Conservation (phyloP, 2,113 vertebrate genomes). For the Alethe castanea region DNA sequence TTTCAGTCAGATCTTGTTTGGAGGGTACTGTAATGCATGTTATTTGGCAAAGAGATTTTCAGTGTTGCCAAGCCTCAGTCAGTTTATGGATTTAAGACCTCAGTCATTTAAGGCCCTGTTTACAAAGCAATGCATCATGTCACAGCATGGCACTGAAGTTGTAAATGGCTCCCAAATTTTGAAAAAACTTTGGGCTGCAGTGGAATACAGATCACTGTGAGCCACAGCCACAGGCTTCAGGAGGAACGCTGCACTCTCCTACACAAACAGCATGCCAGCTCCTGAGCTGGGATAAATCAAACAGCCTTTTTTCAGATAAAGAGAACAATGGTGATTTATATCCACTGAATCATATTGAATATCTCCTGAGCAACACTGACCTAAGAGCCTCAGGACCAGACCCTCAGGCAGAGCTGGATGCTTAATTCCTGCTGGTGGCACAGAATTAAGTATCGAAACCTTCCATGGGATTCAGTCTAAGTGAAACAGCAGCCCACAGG, state of each 20-base stretch:
- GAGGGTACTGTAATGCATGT: background rate
- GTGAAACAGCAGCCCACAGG: background rate
- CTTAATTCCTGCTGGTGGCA: background rate
- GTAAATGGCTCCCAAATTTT: slow-evolving; percentile 26
- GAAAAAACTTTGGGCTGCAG: background rate
- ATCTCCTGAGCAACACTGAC: background rate
- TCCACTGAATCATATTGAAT: background rate
- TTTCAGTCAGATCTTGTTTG: slow-evolving; percentile 13
- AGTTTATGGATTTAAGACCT: slow-evolving; percentile 41
- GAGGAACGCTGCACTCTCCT: background rate
- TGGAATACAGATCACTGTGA: slow-evolving; percentile 14
- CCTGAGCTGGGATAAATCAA: background rate
- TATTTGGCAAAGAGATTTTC: slow-evolving; percentile 19
- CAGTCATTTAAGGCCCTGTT: slow-evolving; percentile 15
- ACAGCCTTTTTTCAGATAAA: background rate
- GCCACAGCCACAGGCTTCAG: background rate
- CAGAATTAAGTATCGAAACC: background rate
- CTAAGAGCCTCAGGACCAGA: background rate
- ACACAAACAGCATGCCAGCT: background rate
- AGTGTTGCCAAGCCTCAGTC: background rate
- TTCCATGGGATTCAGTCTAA: background rate
- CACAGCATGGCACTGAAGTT: background rate
- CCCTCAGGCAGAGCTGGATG: background rate
- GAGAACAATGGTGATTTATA: background rate
- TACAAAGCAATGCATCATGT: slow-evolving; percentile 40